These are phyloP conservation scores for Cetoscarus ocellatus DNA, from an alignment of 2,797 vertebrate genomes.

Conservation along the genomic window DNA sequence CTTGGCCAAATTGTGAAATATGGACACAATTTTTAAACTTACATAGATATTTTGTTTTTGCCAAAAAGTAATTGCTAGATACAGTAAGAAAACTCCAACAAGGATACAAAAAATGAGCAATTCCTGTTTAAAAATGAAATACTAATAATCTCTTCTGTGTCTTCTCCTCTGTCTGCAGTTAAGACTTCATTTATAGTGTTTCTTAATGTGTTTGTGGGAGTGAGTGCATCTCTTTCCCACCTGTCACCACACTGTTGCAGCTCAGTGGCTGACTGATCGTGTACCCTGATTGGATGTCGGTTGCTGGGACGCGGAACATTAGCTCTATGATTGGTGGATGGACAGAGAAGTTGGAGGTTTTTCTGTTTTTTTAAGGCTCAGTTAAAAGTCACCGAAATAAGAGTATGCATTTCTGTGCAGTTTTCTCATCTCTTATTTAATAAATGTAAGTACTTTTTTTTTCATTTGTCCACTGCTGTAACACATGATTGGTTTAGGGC, in stretches of 20 bases:
- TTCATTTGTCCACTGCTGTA: conserved; percentile 14
- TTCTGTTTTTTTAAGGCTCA: conserved; percentile 4
- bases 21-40: conserved; percentile 37
- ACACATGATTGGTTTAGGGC: conserved; percentile 24
- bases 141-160: conserved; percentile 47
- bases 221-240: conserved; percentile 49
- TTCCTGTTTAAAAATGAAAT: conserved; percentile 44
- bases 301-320: conserved; percentile 69
- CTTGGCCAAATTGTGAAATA: conserved; percentile 56
- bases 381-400: conserved; percentile 23
- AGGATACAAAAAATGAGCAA: conserved; percentile 32
- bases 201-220: conserved; percentile 37
- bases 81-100: conserved; percentile 10
- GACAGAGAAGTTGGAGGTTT: conserved; percentile 17
- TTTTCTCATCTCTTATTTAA: conserved; percentile 18
- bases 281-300: conserved; percentile 62
- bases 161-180: conserved; percentile 11
- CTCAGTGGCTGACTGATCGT: conserved; percentile 74
- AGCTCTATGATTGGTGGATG: conserved; percentile 65
- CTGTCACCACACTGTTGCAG: conserved; percentile 68
- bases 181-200: conserved; percentile 11
- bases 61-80: conserved; percentile 32
- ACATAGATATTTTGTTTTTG: conserved; percentile 54
- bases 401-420: background rate
- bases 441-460: conserved; percentile 9